These are phyloP conservation scores for Syngnathoides biaculeatus DNA, from an alignment of 2,113 vertebrate species.

Conservation along the genomic window DNA sequence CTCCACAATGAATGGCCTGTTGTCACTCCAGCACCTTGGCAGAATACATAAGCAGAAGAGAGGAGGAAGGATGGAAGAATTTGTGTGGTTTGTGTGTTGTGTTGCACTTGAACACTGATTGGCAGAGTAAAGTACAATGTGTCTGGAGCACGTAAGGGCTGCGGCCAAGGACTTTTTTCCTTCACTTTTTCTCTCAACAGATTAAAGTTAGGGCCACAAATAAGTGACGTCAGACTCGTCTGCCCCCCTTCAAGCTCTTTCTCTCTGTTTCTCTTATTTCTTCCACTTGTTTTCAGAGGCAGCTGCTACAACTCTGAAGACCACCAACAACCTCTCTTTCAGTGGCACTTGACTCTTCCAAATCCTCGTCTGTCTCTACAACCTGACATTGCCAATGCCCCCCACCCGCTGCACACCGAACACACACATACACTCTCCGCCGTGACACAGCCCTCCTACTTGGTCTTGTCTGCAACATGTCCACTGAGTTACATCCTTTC, in stretches of 20 bases:
- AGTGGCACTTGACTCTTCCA: conserved; percentile 70
- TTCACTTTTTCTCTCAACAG: conserved; percentile 47
- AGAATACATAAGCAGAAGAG: conserved; percentile 74
- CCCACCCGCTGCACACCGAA: conserved; percentile 7
- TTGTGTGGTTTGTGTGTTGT: conserved; percentile 20
- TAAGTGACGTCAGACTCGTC: conserved; percentile 44
- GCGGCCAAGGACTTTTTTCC: conserved; percentile 43
- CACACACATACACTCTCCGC: conserved; percentile 12
- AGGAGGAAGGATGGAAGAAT: conserved; percentile 37
- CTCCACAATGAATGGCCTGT: conserved; percentile 76
- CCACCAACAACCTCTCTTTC: conserved; percentile 73
- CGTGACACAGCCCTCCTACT: conserved; percentile 50
- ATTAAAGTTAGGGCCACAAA: conserved; percentile 48
- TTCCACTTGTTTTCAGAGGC: conserved; percentile 67
- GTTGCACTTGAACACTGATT: conserved; percentile 65
- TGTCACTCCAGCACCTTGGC: conserved; percentile 76
- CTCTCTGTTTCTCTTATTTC: conserved; percentile 59
- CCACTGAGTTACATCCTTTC: conserved; percentile 51
- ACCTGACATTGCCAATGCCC: conserved; percentile 59
- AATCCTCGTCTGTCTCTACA: conserved; percentile 68
- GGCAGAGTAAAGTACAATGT: conserved; percentile 56
- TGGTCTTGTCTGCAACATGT: conserved; percentile 39
- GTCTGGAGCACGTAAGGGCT: conserved; percentile 38
- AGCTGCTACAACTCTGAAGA: conserved; percentile 66
- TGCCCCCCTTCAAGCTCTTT: conserved; percentile 16